These are phyloP conservation scores for Capra hircus DNA, from an alignment of 2,113 vertebrate species.

Conservation along the genomic window DNA sequence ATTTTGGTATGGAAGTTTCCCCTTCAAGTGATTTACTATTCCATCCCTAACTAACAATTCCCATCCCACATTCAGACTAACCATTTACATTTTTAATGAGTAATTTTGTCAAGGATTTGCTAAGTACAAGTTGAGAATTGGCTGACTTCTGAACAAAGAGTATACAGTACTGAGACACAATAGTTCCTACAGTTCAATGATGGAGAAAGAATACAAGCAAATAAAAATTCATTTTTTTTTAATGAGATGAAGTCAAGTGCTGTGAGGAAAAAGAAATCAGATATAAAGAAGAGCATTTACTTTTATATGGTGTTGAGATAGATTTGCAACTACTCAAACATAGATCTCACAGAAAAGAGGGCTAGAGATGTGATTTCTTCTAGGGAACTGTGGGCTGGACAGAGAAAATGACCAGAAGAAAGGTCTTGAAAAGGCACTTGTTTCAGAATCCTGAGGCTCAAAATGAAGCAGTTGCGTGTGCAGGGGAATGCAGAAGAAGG, in stretches of 20 bases:
- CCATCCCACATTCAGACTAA: too few species aligned
- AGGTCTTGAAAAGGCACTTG: neutral
- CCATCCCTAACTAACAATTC: neutral
- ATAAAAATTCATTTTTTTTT: neutral
- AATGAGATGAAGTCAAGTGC: too few species aligned
- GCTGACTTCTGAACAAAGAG: accelerated
- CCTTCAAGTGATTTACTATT: neutral
- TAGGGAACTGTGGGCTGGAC: neutral
- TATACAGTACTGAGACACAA: neutral
- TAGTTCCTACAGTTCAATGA: neutral
- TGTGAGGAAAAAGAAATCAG: neutral
- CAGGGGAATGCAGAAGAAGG: neutral
- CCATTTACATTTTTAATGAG: too few species aligned
- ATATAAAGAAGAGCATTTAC: neutral
- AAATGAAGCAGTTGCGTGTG: neutral
- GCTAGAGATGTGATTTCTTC: neutral
- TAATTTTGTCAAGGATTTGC: neutral
- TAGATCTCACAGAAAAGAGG: neutral
- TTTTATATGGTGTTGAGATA: neutral
- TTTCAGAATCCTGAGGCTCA: neutral
- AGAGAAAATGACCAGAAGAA: neutral
- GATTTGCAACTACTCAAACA: neutral
- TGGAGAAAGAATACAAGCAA: neutral
- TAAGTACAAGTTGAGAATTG: neutral
- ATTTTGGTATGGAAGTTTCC: neutral